Evolutionary conservation across 2,797 vertebrate species (phyloP), one percentile per base, ranked within the genome.

Genomic region (Thamnophis elegans): DNA sequence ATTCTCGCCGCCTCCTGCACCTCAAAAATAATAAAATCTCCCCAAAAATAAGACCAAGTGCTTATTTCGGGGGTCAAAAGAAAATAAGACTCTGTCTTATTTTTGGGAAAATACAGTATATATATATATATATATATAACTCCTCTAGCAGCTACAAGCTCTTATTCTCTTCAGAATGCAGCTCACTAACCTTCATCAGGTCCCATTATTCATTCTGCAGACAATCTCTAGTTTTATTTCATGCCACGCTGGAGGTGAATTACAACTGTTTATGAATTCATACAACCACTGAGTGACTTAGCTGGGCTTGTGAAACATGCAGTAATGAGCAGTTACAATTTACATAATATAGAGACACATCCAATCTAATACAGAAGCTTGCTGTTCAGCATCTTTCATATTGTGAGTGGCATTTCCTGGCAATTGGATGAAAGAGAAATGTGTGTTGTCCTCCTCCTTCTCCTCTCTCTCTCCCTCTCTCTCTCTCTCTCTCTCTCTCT

Each of bases 291-390:
- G n/a, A 51, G 56, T 22, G 26, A 92, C 88, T 32, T 58, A 25
- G 78, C 32, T 55, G 54, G 90, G 90, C 88, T 91, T 92, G 62
- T 85, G 88, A 91, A 82, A 92, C 60, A 82, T 42, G 82, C 93
- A 87, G 90, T 89, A 92, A 91, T 60, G 85, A 92, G 90, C 62
- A 42, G 78, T 87, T 89, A 18, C 14, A 32, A 91, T 91, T 91
- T 88, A 62, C 87, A 92, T 94, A 89, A 91, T 53, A 87, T 56
- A 73, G 90, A 78, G 89, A 90, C 53, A 58, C 88, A 86, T 59
- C 86, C 88, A 28, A 89, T 82, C 92, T 92, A 91, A 91, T 87
- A 82, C 55, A 28, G 26, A 53, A 60, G 78, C 68, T 58, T 55
- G 53, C 47, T 58, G 68, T 73, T 91, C 55, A 90, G 73, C 36